A percentile compares a stretch with the other conserved stretches of the same genome.
These are phyloP conservation scores for Neodon shergylaensis DNA, from an alignment of 2,113 vertebrate genomes.

Conservation along the genomic window DNA sequence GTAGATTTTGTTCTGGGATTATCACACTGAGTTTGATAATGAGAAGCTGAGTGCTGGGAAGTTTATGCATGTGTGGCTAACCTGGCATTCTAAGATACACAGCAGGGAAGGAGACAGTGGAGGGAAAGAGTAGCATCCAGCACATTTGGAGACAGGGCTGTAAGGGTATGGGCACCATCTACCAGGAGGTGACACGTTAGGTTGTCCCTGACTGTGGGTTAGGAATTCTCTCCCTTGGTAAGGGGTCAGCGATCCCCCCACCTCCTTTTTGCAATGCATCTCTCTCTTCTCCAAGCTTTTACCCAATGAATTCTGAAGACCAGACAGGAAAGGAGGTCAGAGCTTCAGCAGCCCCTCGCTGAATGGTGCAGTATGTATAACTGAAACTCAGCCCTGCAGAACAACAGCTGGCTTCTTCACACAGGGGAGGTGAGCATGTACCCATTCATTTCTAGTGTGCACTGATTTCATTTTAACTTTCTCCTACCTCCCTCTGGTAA, in stretches of 20 bases:
- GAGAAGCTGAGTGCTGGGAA: neutral
- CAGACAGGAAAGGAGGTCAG: neutral
- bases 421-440: neutral
- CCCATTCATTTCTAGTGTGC: slow-evolving; percentile 6
- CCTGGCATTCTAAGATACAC: neutral
- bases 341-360: neutral
- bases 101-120: neutral
- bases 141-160: neutral
- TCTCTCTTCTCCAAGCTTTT: neutral
- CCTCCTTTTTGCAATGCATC: neutral
- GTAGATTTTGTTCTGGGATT: neutral
- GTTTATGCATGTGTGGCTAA: neutral
- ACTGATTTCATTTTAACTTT: slow-evolving; percentile 23
- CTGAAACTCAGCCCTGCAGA: neutral
- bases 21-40: neutral
- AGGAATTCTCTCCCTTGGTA: neutral
- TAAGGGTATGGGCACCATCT: neutral
- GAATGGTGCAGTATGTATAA: neutral
- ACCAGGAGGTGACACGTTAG: neutral
- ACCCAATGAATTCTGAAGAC: neutral
- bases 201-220: neutral
- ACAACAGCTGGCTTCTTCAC: neutral
- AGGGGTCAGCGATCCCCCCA: neutral
- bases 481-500: neutral
- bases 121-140: neutral